phyloP scores from a whole-genome alignment of 30 jellyfish, hydroid and myxozoan genomes.

The Hydra vulgaris region DNA sequence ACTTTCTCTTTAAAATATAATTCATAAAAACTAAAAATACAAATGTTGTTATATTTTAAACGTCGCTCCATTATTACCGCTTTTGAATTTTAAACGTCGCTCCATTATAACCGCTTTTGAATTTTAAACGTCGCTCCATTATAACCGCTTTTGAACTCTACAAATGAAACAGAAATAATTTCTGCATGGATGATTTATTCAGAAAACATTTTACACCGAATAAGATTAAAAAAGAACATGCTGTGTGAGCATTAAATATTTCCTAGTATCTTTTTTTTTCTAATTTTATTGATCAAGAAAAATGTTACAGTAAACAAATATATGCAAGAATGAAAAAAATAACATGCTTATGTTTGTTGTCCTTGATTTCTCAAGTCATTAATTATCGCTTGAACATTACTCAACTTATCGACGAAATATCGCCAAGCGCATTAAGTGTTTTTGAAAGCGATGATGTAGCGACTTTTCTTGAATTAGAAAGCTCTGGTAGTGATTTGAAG shows the following conservation, averaged over 20 bases:
- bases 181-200: neutral
- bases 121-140: too few species aligned
- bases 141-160: too few species aligned
- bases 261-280: neutral
- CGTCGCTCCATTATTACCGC: too few species aligned
- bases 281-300: neutral
- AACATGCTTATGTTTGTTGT: neutral
- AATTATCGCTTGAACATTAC: slow-evolving; percentile 8
- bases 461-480: slow-evolving; percentile 14
- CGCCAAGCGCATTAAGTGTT: slow-evolving; percentile 8
- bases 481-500: neutral
- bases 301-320: neutral
- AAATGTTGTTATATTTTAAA: too few species aligned
- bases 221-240: too few species aligned
- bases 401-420: slow-evolving; percentile 17
- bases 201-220: neutral
- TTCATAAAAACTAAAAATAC: too few species aligned
- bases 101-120: too few species aligned
- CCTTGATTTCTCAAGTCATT: neutral
- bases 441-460: slow-evolving; percentile 16
- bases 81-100: too few species aligned
- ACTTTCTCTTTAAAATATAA: too few species aligned
- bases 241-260: neutral
- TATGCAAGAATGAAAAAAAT: neutral
- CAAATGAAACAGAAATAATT: too few species aligned